Evolutionary conservation across 2,113 vertebrate genomes (phyloP), one percentile per base, ranked within the genome.

Genomic region (Trogon melanurus): DNA sequence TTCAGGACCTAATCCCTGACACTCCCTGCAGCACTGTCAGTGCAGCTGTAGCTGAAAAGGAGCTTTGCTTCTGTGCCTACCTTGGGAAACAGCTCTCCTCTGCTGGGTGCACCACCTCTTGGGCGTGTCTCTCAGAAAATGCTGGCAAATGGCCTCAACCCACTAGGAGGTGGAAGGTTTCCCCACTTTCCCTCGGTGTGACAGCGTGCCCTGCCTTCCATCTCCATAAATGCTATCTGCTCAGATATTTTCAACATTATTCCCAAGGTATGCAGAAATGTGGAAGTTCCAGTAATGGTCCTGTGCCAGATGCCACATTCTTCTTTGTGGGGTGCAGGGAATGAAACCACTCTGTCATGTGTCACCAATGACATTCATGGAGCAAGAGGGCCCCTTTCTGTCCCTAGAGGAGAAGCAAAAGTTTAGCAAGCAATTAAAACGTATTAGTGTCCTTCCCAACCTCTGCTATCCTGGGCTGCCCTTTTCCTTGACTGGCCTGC

Each of bases 351-450:
- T 41, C 48, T 7, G 6, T 82, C 25, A 27, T 8, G 20, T 19
- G 16, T 36, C 5, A 2, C 70, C 64, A 71, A 32, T 72, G 57
- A 85, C 83, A 78, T 66, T 10, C 60, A n/a, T 0, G 1, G 67
- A 73, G 20, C 27, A 29, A 64, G 36, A 58, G 6, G 71, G 8
- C 9, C 22, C 8, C 29, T 65, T 76, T 83, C 51, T 80, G 23
- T 78, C 79, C 45, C 15, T 79, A 61, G 47, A 57, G 13, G 58
- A 79, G 3, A 64, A 67, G 16, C 3, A 21, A 36, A 79, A 53
- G 19, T 47, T 91, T 84, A 91, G 60, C 32, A 93, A 73, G 65
- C 69, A 91, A 86, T 88, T 90, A 88, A 86, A 91, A 88, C n/a
- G 47, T 21, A 56, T 60, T 71, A 45, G 32, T 34, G 18, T 86